Conservation (phyloP, 2,113 vertebrate species). For the Chamaetylas fuelleborni region DNA sequence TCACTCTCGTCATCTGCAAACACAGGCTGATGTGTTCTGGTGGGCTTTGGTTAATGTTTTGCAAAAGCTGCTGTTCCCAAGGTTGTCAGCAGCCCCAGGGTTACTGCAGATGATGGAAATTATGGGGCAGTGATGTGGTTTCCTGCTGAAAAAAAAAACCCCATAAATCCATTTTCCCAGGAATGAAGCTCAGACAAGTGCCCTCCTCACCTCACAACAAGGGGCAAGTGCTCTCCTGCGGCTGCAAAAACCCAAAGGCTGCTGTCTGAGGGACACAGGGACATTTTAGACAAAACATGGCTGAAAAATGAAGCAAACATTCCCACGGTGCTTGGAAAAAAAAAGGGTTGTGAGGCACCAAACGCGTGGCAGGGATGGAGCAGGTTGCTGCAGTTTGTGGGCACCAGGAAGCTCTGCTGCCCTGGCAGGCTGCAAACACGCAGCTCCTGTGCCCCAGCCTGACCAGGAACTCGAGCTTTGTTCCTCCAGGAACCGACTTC, state of each 20-base stretch:
- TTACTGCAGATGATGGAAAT: fast-evolving
- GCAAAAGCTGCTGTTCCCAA: not conserved
- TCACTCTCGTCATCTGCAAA: not conserved
- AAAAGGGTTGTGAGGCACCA: not conserved
- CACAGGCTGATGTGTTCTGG: not conserved
- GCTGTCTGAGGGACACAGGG: not conserved
- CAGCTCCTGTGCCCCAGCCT: not conserved
- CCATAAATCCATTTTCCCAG: not conserved
- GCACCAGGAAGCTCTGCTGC: not conserved
- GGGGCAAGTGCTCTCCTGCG: not conserved
- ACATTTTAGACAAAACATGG: not conserved
- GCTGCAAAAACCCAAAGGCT: not conserved
- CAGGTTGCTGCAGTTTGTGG: fast-evolving
- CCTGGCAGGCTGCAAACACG: not conserved
- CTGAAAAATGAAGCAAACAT: not conserved
- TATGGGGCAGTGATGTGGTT: not conserved
- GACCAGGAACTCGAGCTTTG: not conserved
- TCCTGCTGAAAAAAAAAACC: not conserved
- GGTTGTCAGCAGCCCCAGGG: not conserved
- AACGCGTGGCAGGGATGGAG: not conserved
- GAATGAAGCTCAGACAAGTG: not conserved
- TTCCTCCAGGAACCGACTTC: not conserved
- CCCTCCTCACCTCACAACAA: not conserved
- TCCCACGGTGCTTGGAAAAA: fast-evolving
- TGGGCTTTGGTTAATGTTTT: slow-evolving; percentile 17